Evolutionary conservation across 2,113 vertebrate species (phyloP).

Genomic region (Halcyon malimbica): DNA sequence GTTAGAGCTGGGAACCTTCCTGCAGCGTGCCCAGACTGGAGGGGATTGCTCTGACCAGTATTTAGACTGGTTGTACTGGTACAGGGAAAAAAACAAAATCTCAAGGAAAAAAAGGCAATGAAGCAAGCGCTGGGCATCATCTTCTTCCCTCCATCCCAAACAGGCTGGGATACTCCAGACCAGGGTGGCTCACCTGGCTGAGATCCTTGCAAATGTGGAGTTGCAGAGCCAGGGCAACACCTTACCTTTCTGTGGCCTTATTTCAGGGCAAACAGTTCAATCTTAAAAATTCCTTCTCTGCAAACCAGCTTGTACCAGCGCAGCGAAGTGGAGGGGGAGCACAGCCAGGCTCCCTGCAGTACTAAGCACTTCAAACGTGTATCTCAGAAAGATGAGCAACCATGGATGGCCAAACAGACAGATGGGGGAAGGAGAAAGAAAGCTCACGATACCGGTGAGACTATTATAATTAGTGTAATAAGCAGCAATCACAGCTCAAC

Average conservation of each 20-base stretch:
- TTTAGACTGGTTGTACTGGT: background rate
- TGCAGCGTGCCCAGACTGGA: accelerated
- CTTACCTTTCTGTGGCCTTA: background rate
- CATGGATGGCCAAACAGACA: constrained; percentile 12
- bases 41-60: background rate
- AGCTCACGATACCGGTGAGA: background rate
- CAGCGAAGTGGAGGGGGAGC: accelerated
- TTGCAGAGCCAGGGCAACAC: background rate
- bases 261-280: background rate
- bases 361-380: background rate
- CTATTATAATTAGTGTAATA: constrained; percentile 36
- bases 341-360: accelerated
- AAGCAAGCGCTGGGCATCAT: background rate
- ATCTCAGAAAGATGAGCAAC: constrained; percentile 1
- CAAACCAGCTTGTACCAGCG: accelerated
- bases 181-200: background rate
- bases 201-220: background rate
- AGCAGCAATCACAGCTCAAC: constrained; percentile 16
- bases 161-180: background rate
- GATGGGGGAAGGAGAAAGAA: background rate
- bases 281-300: background rate
- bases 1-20: background rate
- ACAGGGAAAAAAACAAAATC: background rate
- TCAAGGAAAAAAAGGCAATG: background rate
- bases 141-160: background rate